Conservation (phyloP, 2,797 vertebrate genomes). For the Odontamblyopus lacepedii region DNA sequence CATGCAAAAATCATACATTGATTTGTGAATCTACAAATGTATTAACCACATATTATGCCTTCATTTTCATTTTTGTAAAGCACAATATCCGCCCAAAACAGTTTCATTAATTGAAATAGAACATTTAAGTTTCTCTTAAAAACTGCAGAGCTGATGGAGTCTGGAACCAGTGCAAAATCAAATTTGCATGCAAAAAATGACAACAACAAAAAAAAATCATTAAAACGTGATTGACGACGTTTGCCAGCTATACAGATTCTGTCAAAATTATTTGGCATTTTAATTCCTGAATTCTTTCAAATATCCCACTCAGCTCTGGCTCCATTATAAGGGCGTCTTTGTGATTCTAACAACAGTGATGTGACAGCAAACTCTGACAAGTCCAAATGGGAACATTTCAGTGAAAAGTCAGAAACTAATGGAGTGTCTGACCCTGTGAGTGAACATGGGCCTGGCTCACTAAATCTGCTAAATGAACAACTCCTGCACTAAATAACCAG, state of each 20-base stretch:
- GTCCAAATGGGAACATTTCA: constrained; percentile 33
- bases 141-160: too few species aligned
- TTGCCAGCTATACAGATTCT: neutral
- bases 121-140: too few species aligned
- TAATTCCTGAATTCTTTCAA: neutral
- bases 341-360: constrained; percentile 32
- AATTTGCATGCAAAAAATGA: neutral
- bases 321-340: constrained; percentile 22
- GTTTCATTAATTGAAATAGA: too few species aligned
- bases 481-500: neutral
- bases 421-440: constrained; percentile 21
- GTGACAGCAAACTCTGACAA: constrained; percentile 30
- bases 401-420: constrained; percentile 22
- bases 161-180: too few species aligned
- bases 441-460: constrained; percentile 8
- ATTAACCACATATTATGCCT: too few species aligned
- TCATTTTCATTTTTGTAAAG: too few species aligned
- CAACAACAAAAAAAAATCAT: neutral
- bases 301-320: constrained; percentile 18
- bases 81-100: too few species aligned
- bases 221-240: neutral
- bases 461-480: constrained; percentile 7
- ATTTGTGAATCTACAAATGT: too few species aligned
- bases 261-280: neutral
- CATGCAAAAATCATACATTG: too few species aligned